Percentiles rank a stretch among this genome's conserved stretches.
These are phyloP conservation scores for Caenorhabditis sp. DNA, from an alignment of 2,888 invertebrate genomes.

Conservation along the genomic window DNA sequence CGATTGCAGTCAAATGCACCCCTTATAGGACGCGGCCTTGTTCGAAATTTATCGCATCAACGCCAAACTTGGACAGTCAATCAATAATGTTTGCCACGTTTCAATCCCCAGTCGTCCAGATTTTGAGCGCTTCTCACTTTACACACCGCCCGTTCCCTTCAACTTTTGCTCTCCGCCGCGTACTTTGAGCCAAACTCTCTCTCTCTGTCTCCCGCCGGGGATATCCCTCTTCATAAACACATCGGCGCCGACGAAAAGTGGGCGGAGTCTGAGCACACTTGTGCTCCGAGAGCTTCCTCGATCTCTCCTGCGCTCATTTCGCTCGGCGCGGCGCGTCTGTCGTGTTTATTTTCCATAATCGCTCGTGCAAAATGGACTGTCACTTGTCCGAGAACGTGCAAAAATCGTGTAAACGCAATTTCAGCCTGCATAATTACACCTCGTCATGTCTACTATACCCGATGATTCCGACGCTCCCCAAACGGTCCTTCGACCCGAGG, in stretches of 20 bases:
- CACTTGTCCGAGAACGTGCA: neutral
- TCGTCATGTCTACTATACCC: constrained; percentile 27
- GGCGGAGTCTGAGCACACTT: constrained; percentile 15
- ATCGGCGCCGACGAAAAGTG: neutral
- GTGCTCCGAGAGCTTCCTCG: neutral
- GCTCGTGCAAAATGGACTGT: neutral
- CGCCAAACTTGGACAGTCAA: too few species aligned
- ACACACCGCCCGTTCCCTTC: neutral
- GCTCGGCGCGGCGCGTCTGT: neutral
- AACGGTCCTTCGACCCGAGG: constrained; percentile 63
- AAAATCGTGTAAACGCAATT: too few species aligned
- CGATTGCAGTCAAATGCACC: too few species aligned
- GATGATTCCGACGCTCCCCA: neutral
- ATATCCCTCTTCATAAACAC: constrained; percentile 9
- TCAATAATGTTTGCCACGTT: too few species aligned
- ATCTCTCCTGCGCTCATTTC: neutral
- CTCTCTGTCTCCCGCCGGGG: neutral
- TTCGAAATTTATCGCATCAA: too few species aligned
- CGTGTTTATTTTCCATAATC: neutral
- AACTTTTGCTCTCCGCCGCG: neutral
- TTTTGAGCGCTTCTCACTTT: too few species aligned
- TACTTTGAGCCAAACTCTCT: neutral
- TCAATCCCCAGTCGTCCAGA: too few species aligned
- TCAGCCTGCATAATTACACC: neutral
- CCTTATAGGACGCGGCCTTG: too few species aligned